Evolutionary conservation across 2,113 vertebrate species (phyloP).

Genomic region (Chaetodon trifascialis): DNA sequence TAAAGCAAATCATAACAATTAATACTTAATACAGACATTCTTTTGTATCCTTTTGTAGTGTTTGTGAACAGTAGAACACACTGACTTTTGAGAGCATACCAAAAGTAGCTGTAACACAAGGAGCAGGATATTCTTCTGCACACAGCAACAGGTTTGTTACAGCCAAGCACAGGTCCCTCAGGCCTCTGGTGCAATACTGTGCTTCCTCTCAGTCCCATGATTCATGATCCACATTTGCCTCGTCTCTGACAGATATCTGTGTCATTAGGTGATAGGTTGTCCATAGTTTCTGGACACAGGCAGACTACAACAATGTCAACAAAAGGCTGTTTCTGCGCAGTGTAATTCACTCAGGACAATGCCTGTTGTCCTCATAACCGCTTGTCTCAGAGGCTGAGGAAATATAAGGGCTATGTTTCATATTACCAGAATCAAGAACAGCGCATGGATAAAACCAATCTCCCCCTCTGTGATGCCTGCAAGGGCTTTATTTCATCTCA

Average conservation of each 20-base stretch:
- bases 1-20: background rate
- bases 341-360: conserved; percentile 57
- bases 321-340: conserved; percentile 44
- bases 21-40: background rate
- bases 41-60: background rate
- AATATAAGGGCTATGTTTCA: conserved; percentile 53
- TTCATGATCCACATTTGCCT: conserved; percentile 8
- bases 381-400: conserved; percentile 41
- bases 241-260: conserved; percentile 33
- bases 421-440: conserved; percentile 60
- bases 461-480: conserved; percentile 47
- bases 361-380: conserved; percentile 35
- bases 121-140: background rate
- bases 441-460: conserved; percentile 47
- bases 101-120: conserved; percentile 9
- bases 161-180: background rate
- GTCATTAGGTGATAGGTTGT: conserved; percentile 42
- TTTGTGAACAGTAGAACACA: background rate
- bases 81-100: background rate
- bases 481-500: conserved; percentile 71
- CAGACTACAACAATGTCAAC: conserved; percentile 41
- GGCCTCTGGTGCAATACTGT: conserved; percentile 7
- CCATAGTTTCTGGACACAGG: conserved; percentile 29
- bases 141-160: conserved; percentile 3
- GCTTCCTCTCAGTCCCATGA: background rate